phyloP scores from a whole-genome alignment of 1,140 invertebrate species.

The Bombus sylvicola region DNA sequence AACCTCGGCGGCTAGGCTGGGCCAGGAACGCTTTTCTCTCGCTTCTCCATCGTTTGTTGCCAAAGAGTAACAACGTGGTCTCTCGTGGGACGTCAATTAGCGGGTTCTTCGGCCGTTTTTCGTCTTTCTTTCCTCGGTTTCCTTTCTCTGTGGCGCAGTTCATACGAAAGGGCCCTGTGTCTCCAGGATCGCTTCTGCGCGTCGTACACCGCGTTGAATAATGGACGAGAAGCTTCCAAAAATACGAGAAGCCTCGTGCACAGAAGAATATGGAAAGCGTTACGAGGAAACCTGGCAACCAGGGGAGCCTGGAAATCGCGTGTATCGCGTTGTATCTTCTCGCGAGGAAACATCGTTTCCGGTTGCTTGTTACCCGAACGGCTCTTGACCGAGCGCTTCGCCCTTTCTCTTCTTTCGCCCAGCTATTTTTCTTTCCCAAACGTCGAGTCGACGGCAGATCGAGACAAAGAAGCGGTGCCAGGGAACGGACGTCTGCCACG shows the following conservation, averaged over 20 bases:
- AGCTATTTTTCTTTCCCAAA: too few relatives aligned
- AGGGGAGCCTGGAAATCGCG: not conserved
- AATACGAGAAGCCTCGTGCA: not conserved
- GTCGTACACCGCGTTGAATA: slow-evolving; percentile 37
- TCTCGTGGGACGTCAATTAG: slow-evolving; percentile 65
- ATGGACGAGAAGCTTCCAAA: slow-evolving; percentile 33
- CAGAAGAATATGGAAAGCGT: not conserved
- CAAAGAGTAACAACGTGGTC: slow-evolving; percentile 59
- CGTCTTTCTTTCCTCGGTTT: not conserved
- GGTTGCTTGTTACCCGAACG: not conserved
- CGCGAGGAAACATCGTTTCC: slow-evolving; percentile 27
- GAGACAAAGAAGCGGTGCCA: not conserved
- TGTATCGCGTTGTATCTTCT: slow-evolving; percentile 5
- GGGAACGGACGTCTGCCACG: not conserved
- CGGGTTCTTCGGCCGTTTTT: slow-evolving; percentile 35
- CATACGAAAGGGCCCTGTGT: slow-evolving; percentile 2
- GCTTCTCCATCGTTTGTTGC: slow-evolving; percentile 12
- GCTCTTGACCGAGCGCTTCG: too few relatives aligned
- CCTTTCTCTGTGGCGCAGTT: not conserved
- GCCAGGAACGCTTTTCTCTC: too few relatives aligned
- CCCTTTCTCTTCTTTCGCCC: not conserved
- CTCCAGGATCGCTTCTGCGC: slow-evolving; percentile 1
- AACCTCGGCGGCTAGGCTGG: slow-evolving; percentile 22
- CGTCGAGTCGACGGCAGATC: not conserved
- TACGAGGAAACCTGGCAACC: not conserved